Base-by-base conservation (phyloP, 2,888 invertebrate genomes). In the Pristionchus maxplancki region DNA sequence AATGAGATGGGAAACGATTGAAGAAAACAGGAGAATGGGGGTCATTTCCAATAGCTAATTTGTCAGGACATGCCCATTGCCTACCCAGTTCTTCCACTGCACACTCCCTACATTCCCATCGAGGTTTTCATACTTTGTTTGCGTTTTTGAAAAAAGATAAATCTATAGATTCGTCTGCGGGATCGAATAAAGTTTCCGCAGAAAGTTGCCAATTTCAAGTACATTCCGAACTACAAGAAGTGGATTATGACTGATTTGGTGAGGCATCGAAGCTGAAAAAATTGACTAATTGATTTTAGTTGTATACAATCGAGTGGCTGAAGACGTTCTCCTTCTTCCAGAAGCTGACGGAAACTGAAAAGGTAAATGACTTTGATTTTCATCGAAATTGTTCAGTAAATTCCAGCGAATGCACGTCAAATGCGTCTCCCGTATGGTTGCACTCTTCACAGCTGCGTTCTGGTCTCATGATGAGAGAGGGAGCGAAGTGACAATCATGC, bases 301-400 rank as follows among this genome's bases (percentile, higher is more conserved):
- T 53, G n/a, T 83, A 83, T n/a, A 1, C 53, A 1, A 31, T 53
- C 28, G 83, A 83, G 53, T 53, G 44, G 6, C 15, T 83, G 50
- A 83, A 83, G 83, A 83, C 83, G n/a, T 83, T 83, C 31, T n/a
- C 13, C 20, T 53, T 83, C 83, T 83, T 83, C 34, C 37, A 53
- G 37, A n/a, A 28, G 17, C 31, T 83, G 31, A 53, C 37, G n/a
- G 15, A 28, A 31, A 31, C 31, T 13, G 83, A 83, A 9, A 83
- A 83, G 53, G 53, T 83, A 24, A 28, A 24, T 28, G 5, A 17
- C 8, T 6, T 24, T 62, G 62, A 24, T 62, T 28, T 62, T 62
- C 24, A 62, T 17, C 53, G 9, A 53, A 20, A 53, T 20, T 20
- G 20, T 53, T 20, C 6, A 53, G 0, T 20, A 53, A 53, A 53